Base-by-base conservation (phyloP, 2,888 invertebrate genomes). In the Nymphalis polychloros region DNA sequence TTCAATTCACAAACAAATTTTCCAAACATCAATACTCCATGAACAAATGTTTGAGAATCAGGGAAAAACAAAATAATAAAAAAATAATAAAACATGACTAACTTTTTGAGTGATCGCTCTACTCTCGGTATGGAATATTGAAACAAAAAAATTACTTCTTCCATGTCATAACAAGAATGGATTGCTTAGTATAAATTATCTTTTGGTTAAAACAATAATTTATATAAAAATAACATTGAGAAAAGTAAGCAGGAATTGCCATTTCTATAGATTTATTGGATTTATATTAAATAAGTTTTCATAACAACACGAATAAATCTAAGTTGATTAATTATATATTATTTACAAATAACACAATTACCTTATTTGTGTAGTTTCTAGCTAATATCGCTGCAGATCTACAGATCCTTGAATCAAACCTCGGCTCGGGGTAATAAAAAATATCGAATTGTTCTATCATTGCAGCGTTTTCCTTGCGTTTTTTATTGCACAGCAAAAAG, bases 81-180 rank as follows among this genome's bases (percentile, higher is more conserved):
- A 80, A 81, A 82, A 82, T 78, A 78, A 77, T 74, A 78, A 76
- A 80, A 80, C 76, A 76, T 59, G 72, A 71, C 67, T 73, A 81
- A 82, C 77, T 84, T 82, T 84, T 82, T 84, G 85, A 85, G 78
- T 80, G 86, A 86, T 84, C 79, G 82, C 72, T 76, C 70, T 69
- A 19, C 41, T 57, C 57, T 19, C 10, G 57, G 8, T 57, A 76
- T 77, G 75, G 75, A 74, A 77, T 77, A 73, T 70, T 67, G 73
- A 70, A 75, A 74, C 75, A 75, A 77, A 72, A 72, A 70, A 63
- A 60, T 48, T 65, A 68, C 61, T 68, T 61, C 59, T 57, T 41
- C 64, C 50, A 59, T 64, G 68, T 70, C 70, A 68, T 63, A 70
- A 70, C 63, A 68, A 68, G 62, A 70, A 70, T 70, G 64, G 70